Evolutionary conservation across 2,888 invertebrate species (phyloP), one percentile per base, ranked within the genome.

Genomic region (Drosophila nigritarsus): DNA sequence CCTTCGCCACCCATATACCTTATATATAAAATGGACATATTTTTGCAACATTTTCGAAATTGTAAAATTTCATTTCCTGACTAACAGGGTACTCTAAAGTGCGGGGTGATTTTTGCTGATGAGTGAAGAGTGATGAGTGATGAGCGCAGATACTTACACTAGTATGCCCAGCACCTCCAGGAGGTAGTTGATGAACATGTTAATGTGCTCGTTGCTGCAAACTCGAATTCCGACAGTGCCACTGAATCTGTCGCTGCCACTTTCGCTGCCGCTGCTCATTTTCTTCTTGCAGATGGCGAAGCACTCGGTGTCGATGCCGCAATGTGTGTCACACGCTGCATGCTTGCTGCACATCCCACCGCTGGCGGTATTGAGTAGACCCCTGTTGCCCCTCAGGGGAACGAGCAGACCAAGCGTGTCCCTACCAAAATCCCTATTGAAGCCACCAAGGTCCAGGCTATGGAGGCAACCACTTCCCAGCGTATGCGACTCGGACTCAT

Each of bases 81-180:
- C 24, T 24, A 24, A 24, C 24, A 24, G 24, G 24, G 24, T 1
- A 24, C 24, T 1, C 24, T 24, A 24, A 24, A 24, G 24, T 24
- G 24, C 24, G 24, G 24, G 24, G 24, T 24, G 24, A 24, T 24
- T 24, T 24, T 24, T 24, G 24, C 24, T 24, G 24, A 24, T 24
- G 24, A 20, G 42, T 20, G 9, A n/a, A 2, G 7, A 29, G 11
- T n/a, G n/a, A 3, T 32, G 42, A 20, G 42, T 20, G 9, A n/a
- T 5, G 7, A 29, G 11, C 6, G 29, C 11, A 1, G n/a, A 13
- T 55, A 73, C 86, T 79, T 72, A 89, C 88, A 80, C 54, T 9
- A 80, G 64, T 15, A 80, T 75, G 9, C 74, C 70, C 9, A 88
- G 32, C 0, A 79, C 45, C 53, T 88, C 86, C 24, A 86, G 11